Conservation (phyloP, 2,888 invertebrate genomes). For the Halocaridina rubra region DNA sequence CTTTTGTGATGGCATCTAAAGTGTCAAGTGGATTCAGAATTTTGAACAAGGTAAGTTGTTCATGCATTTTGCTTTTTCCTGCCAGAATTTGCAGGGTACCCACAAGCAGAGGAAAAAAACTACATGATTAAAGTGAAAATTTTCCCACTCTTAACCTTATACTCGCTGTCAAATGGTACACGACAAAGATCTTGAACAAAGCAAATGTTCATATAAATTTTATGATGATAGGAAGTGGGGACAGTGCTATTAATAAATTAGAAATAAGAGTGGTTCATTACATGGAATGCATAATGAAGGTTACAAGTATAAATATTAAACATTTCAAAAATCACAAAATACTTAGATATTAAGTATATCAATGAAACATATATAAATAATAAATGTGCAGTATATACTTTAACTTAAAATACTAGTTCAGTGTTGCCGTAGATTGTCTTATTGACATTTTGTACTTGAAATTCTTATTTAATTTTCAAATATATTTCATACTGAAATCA, state of each 20-base stretch:
- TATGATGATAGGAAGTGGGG: neutral
- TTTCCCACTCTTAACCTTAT: no score
- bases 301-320: neutral
- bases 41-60: constrained; percentile 74
- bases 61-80: neutral
- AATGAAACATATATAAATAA: neutral
- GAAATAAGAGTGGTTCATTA: neutral
- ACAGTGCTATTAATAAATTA: neutral
- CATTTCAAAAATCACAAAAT: neutral
- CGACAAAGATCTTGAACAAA: neutral
- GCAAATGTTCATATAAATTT: neutral
- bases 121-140: no score
- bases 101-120: no score
- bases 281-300: neutral
- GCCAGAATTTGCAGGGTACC: neutral
- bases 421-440: no score
- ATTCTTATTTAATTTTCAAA: no score
- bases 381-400: neutral
- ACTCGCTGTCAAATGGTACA: neutral
- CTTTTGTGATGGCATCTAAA: constrained; percentile 83
- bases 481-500: no score
- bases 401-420: no score
- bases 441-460: no score
- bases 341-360: neutral
- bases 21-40: constrained; percentile 79